Conservation (phyloP, 2,888 invertebrate species). For the Trimorus sp. region DNA sequence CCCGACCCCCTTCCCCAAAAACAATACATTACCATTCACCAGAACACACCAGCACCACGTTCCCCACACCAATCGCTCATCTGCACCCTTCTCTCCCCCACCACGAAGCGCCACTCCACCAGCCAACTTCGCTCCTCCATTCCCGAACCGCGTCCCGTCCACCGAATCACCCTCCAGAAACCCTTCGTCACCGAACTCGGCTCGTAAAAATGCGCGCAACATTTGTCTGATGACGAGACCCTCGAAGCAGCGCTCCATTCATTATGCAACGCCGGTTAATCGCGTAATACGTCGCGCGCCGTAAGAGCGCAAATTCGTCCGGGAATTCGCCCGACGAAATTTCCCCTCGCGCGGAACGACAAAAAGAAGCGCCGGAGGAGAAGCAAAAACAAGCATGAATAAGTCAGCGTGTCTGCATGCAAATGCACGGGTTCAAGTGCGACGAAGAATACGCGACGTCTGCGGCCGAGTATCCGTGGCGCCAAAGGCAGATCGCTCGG, state of each 20-base stretch:
- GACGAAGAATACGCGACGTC: conserved; percentile 42
- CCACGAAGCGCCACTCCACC: too few relatives aligned
- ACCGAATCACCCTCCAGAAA: too few relatives aligned
- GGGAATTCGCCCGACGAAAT: conserved; percentile 31
- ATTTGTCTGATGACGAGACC: conserved; percentile 57
- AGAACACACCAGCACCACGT: too few relatives aligned
- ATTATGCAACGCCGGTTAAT: conserved; percentile 61
- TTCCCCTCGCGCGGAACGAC: too few relatives aligned
- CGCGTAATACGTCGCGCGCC: conserved; percentile 58
- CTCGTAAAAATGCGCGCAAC: conserved; percentile 58
- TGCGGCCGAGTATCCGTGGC: conserved; percentile 72
- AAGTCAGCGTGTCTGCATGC: conserved; percentile 61
- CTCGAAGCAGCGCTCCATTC: conserved; percentile 59
- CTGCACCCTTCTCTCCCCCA: too few relatives aligned
- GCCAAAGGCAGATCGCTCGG: conserved; percentile 73
- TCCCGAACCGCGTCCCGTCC: too few relatives aligned
- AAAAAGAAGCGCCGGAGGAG: neutral
- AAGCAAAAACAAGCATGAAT: conserved; percentile 55
- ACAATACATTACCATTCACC: too few relatives aligned
- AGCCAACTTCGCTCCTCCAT: too few relatives aligned
- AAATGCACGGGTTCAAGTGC: conserved; percentile 60
- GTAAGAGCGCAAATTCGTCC: conserved; percentile 50
- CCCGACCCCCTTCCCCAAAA: too few relatives aligned
- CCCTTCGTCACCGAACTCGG: conserved; percentile 4
- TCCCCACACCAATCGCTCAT: too few relatives aligned